phyloP scores from a whole-genome alignment of 2,113 vertebrate genomes.

The Pontoporia blainvillei region DNA sequence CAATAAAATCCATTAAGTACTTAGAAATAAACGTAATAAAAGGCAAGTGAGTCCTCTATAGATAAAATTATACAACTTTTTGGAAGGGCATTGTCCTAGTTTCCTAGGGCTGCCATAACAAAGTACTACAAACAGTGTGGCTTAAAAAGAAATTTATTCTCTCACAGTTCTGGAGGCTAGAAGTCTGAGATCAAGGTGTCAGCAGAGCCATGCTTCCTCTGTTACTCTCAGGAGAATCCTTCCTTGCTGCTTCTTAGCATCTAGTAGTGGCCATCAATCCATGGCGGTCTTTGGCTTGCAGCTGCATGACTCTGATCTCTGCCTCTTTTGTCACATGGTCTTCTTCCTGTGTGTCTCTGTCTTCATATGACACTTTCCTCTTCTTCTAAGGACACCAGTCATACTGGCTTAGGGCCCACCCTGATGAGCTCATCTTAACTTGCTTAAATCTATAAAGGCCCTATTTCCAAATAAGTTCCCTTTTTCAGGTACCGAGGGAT shows the following conservation, averaged over 20 bases:
- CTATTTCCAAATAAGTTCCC: background rate
- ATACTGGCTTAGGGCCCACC: background rate
- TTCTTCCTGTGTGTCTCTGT: background rate
- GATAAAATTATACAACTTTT: background rate
- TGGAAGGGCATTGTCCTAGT: background rate
- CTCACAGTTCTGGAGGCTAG: background rate
- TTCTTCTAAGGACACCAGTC: background rate
- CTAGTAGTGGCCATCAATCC: fast-evolving
- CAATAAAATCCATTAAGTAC: background rate
- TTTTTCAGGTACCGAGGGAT: background rate
- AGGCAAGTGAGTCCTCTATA: background rate
- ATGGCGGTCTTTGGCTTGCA: background rate
- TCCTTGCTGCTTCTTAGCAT: background rate
- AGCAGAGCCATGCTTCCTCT: background rate
- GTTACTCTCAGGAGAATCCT: background rate
- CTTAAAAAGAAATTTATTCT: background rate
- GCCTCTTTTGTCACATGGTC: background rate
- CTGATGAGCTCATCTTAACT: background rate
- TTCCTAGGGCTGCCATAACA: background rate
- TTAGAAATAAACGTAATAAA: background rate
- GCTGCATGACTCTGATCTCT: too few species aligned
- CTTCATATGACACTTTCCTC: background rate
- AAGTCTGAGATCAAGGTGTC: background rate
- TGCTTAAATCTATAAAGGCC: background rate
- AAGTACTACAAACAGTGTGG: background rate